Evolutionary conservation across 2,113 vertebrate genomes (phyloP).

Genomic region (Chamaetylas fuelleborni): DNA sequence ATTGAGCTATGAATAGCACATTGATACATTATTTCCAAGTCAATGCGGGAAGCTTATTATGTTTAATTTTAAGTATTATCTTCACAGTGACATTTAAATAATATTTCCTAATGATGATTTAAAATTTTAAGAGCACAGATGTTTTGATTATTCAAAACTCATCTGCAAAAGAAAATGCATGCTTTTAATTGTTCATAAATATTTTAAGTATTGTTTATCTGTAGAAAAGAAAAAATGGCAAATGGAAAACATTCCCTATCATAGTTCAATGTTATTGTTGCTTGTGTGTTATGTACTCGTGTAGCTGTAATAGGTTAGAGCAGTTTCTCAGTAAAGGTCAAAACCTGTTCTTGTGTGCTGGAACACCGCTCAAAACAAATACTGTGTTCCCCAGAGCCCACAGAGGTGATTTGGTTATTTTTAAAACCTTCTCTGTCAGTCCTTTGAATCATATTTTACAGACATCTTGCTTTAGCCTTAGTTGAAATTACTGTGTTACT

Average conservation of each 20-base stretch:
- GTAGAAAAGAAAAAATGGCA: background rate
- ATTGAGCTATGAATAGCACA: background rate
- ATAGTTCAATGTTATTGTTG: background rate
- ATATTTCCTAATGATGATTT: background rate
- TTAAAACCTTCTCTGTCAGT: conserved; percentile 55
- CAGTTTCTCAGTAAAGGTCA: conserved; percentile 51
- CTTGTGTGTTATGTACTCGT: background rate
- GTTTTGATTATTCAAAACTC: background rate
- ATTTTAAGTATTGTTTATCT: background rate
- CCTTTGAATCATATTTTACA: conserved; percentile 46
- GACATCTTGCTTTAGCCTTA: conserved; percentile 40
- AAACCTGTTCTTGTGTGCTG: background rate
- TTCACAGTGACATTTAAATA: background rate
- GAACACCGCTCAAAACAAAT: conserved; percentile 3
- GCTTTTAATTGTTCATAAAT: background rate
- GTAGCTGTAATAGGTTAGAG: conserved; percentile 8
- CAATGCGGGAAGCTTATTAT: background rate
- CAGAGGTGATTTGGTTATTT: conserved; percentile 20
- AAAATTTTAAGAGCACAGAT: background rate
- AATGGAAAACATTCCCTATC: background rate
- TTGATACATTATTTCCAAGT: background rate
- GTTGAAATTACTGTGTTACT: conserved; percentile 31
- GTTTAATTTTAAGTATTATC: background rate
- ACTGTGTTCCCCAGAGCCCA: background rate
- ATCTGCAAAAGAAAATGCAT: background rate